Evolutionary conservation across 2,113 vertebrate genomes (phyloP).

Genomic region (Brachyistius frenatus): DNA sequence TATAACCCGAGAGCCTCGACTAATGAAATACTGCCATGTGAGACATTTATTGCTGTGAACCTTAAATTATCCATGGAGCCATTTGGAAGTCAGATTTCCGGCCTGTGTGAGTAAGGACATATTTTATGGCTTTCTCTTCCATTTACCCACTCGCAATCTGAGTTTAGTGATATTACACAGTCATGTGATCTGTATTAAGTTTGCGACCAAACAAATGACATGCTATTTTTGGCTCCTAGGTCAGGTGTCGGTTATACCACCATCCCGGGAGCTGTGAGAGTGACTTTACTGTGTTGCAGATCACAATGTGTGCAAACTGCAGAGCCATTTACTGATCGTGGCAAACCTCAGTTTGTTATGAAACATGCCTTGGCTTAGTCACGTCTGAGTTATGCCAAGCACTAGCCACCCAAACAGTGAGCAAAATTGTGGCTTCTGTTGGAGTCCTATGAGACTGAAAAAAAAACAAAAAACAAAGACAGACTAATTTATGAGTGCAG

Average conservation of each 20-base stretch:
- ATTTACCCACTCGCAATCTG: slow-evolving; percentile 43
- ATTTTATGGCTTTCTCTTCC: slow-evolving; percentile 59
- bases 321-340: background rate
- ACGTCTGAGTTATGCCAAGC: slow-evolving; percentile 29
- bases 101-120: slow-evolving; percentile 42
- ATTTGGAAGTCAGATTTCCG: slow-evolving; percentile 70
- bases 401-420: slow-evolving; percentile 48
- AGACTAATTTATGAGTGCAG: slow-evolving; percentile 1
- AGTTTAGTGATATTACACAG: slow-evolving; percentile 54
- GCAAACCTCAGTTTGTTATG: slow-evolving; percentile 41
- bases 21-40: slow-evolving; percentile 70
- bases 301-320: slow-evolving; percentile 9
- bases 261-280: slow-evolving; percentile 25
- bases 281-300: slow-evolving; percentile 24
- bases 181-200: slow-evolving; percentile 51
- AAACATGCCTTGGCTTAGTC: slow-evolving; percentile 35
- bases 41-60: slow-evolving; percentile 71
- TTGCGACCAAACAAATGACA: slow-evolving; percentile 61
- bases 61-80: slow-evolving; percentile 70
- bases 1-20: slow-evolving; percentile 50
- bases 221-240: slow-evolving; percentile 51
- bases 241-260: slow-evolving; percentile 42
- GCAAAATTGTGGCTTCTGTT: slow-evolving; percentile 14
- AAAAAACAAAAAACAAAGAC: slow-evolving; percentile 10
- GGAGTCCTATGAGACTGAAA: slow-evolving; percentile 5